A percentile compares a stretch with the other conserved stretches of the same genome.
phyloP scores from a whole-genome alignment of 2,113 vertebrate genomes.

The Perca flavescens region DNA sequence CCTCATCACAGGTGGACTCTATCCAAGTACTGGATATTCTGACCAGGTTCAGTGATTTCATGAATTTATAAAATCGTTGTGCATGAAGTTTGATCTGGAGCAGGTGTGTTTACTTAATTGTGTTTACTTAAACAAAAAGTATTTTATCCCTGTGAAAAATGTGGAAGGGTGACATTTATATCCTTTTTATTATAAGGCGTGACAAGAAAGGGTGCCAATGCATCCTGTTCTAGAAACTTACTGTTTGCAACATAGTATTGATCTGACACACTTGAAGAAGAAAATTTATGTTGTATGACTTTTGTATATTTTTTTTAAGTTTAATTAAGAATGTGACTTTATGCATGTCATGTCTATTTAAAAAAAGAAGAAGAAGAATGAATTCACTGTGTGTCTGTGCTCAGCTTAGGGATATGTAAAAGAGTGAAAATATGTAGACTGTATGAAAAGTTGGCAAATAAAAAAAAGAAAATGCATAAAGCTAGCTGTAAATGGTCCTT shows the following conservation, averaged over 20 bases:
- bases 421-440: constrained; percentile 60
- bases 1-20: constrained; percentile 17
- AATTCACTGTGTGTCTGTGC: constrained; percentile 74
- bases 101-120: constrained; percentile 75
- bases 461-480: constrained; percentile 46
- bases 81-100: constrained; percentile 66
- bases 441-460: constrained; percentile 65
- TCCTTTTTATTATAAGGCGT: constrained; percentile 56
- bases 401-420: constrained; percentile 66
- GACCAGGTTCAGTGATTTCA: constrained; percentile 63
- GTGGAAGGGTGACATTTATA: constrained; percentile 62
- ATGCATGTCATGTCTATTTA: constrained; percentile 77
- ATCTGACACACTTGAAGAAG: constrained; percentile 56
- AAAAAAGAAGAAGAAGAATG: constrained; percentile 17
- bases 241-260: constrained; percentile 39
- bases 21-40: constrained; percentile 46
- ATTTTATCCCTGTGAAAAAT: constrained; percentile 72
- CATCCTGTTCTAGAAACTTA: constrained; percentile 48
- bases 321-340: constrained; percentile 57
- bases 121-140: constrained; percentile 50
- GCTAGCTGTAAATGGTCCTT: neutral
- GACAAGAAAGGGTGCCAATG: constrained; percentile 31
- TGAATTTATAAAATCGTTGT: constrained; percentile 58
- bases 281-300: constrained; percentile 43
- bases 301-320: constrained; percentile 56